Evolutionary conservation across 2,888 invertebrate species (phyloP), one percentile per base, ranked within the genome.

Genomic region (Rhodophaea formosa): DNA sequence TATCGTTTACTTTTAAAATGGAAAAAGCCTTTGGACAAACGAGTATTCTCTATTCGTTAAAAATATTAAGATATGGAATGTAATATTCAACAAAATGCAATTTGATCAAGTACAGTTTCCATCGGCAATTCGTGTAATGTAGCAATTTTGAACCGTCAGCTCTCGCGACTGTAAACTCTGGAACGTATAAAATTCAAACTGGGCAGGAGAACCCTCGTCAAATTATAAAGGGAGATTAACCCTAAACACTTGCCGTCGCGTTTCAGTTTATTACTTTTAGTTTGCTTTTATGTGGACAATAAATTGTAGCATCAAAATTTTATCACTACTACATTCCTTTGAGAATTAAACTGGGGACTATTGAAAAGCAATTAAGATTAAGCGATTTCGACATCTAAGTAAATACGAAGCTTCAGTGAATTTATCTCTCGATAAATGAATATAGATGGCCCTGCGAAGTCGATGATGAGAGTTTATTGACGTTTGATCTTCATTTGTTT

Each of bases 201-300:
- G 69, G 71, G 67, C 68, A 70, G 71, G 68, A 68, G 69, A 71
- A 80, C 80, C 83, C 81, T 81, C 72, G 75, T 82, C 80, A 81
- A 79, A 75, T 76, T 78, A 76, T 74, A 77, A 74, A 69, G 74
- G 71, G 72, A 76, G 75, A 77, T 77, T 75, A 79, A 72, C 68
- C 74, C 67, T 69, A 71, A 80, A 74, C 70, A 76, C 74, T 73
- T 68, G 68, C 72, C 66, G 67, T 69, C 70, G 70, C 71, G 69
- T 69, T 74, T 70, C 65, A 70, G 70, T 77, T 73, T 74, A 72
- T 74, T 75, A 74, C 75, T 76, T 77, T 74, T 71, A 75, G 67
- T 70, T 70, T 61, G 65, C 65, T 66, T 71, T 68, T 66, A 69
- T 65, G 63, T 62, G 53, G 59, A 62, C 61, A 60, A 61, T 64